phyloP scores from a whole-genome alignment of 2,113 vertebrate genomes.

The Ceuthmochares aereus region DNA sequence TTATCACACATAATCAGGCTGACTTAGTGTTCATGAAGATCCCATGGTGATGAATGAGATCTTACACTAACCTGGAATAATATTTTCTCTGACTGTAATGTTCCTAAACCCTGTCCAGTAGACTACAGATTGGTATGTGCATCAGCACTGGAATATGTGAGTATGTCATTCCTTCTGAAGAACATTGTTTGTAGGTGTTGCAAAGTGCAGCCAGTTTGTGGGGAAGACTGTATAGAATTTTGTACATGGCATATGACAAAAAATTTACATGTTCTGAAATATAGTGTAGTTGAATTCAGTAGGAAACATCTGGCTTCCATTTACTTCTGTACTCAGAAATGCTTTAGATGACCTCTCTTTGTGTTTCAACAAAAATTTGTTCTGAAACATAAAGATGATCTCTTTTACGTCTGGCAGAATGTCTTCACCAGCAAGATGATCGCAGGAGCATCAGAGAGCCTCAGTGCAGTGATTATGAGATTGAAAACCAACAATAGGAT shows the following conservation, averaged over 20 bases:
- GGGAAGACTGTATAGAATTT: not conserved
- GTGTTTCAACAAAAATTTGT: not conserved
- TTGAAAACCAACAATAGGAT: not conserved
- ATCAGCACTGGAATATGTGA: not conserved
- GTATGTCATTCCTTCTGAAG: not conserved
- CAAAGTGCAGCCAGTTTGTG: accelerated
- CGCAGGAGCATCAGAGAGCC: not conserved
- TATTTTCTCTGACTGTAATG: not conserved
- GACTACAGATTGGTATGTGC: not conserved
- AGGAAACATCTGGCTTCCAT: not conserved
- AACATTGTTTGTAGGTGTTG: not conserved
- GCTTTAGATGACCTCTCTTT: not conserved
- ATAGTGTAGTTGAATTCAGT: not conserved
- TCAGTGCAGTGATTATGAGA: not conserved
- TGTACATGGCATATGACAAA: not conserved
- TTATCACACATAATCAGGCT: not conserved
- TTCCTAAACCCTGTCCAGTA: not conserved
- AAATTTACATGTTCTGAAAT: not conserved
- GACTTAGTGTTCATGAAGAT: not conserved
- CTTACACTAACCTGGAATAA: not conserved
- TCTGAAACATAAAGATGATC: not conserved
- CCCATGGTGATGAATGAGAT: not conserved
- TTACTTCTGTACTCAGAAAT: not conserved
- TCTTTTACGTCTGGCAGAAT: not conserved
- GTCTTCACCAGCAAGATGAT: not conserved